Conservation (phyloP, 2,113 vertebrate species). For the Rafetus swinhoei region DNA sequence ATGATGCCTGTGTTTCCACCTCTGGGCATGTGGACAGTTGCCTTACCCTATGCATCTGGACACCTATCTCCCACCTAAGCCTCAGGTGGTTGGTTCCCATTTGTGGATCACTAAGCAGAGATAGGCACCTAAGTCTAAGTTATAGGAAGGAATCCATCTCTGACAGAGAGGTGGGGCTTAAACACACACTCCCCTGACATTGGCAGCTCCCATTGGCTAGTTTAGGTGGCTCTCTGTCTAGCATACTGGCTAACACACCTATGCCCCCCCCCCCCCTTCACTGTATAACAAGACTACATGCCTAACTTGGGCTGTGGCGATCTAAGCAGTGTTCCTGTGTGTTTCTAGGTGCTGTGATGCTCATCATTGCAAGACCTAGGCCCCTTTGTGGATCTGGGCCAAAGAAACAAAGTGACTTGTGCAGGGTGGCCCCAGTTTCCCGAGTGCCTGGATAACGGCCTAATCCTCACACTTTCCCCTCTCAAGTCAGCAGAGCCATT, state of each 20-base stretch:
- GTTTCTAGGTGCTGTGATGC: background rate
- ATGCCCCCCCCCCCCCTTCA: background rate
- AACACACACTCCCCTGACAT: background rate
- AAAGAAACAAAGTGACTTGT: background rate
- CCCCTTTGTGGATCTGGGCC: background rate
- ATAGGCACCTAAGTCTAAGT: background rate
- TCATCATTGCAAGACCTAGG: background rate
- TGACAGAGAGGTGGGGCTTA: background rate
- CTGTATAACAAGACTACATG: background rate
- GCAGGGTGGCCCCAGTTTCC: rapidly evolving
- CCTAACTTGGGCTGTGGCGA: background rate
- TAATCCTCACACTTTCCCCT: background rate
- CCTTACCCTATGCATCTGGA: background rate
- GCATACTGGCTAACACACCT: background rate
- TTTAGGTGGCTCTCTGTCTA: background rate
- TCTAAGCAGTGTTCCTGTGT: background rate
- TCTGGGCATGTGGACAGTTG: background rate
- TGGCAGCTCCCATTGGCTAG: background rate
- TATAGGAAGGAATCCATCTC: background rate
- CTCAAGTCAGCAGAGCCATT: background rate
- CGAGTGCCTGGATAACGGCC: background rate
- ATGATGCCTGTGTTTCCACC: rapidly evolving
- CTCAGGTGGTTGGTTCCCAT: background rate
- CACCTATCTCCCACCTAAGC: background rate
- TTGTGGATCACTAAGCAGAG: background rate